Evolutionary conservation across 2,888 invertebrate genomes (phyloP), one percentile per base, ranked within the genome.

Genomic region (Stenolophus ochropezus): DNA sequence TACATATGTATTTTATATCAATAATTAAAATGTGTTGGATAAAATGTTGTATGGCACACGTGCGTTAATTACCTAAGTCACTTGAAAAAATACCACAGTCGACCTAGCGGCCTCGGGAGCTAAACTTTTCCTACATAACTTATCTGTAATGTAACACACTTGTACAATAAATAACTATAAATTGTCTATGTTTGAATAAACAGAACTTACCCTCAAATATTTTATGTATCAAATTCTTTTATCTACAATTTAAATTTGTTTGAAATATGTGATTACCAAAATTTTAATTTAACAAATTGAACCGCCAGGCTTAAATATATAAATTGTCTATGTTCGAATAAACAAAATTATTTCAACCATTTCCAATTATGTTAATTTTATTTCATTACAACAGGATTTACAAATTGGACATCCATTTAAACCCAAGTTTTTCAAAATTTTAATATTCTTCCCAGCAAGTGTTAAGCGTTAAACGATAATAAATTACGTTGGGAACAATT

Each of bases 401-500:
- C 58, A 58, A 25, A 58, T 25, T 58, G n/a, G 8, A n/a, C 11
- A 56, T 21, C 14, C 61, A 42, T 42, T 42, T 42, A 42, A 42
- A 42, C 2, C 4, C 11, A 42, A 42, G 33, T 42, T 42, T 42
- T 25, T 61, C 4, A 33, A 27, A 18, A 69, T 33, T 69, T 33
- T 33, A 69, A 69, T 33, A 69, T 14, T 18, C 5, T 69, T 69
- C 27, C 16, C 49, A 51, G 23, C 33, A 49, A 73, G 74, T 49
- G 49, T 16, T 53, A 47, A 61, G 27, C 65, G 74, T 16, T 23
- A 33, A 33, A 20, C 56, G 75, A 75, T 56, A 56, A 75, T 75
- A 75, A 75, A 75, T 75, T 75, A 75, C 33, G 53, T 27, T 25
- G 23, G 27, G 27, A 56, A 53, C 49, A 56, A 42, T 75, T 75